A percentile compares a stretch with the other conserved stretches of the same genome.
phyloP scores from a whole-genome alignment of 2,113 vertebrate species.

The Lagenorhynchus albirostris region DNA sequence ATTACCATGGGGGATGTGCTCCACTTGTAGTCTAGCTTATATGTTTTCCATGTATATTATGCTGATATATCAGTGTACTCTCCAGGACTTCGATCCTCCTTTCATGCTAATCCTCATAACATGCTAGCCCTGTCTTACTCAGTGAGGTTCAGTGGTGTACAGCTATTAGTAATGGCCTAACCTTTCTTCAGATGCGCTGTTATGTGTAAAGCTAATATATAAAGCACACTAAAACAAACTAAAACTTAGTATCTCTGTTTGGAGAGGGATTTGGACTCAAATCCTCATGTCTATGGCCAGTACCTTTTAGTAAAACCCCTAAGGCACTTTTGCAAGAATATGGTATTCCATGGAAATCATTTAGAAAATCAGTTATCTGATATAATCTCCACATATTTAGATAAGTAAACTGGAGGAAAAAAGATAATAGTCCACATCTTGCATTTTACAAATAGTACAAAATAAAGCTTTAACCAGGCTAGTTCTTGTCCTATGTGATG shows the following conservation, averaged over 20 bases:
- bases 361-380: neutral
- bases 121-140: neutral
- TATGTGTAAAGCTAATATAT: neutral
- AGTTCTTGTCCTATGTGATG: neutral
- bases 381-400: neutral
- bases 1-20: neutral
- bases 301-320: neutral
- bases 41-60: too few species aligned
- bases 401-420: neutral
- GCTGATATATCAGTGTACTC: neutral
- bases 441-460: neutral
- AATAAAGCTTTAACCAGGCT: neutral
- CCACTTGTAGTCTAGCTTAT: rapidly evolving
- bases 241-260: neutral
- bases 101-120: neutral
- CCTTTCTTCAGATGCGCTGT: neutral
- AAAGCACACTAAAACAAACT: neutral
- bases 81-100: neutral
- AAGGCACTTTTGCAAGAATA: neutral
- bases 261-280: neutral
- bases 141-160: neutral
- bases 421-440: neutral
- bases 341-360: neutral
- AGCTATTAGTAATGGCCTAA: neutral
- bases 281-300: neutral